A percentile compares a stretch with the other conserved stretches of the same genome.
phyloP scores from a whole-genome alignment of 2,113 vertebrate genomes.

The Tupaia chinensis region DNA sequence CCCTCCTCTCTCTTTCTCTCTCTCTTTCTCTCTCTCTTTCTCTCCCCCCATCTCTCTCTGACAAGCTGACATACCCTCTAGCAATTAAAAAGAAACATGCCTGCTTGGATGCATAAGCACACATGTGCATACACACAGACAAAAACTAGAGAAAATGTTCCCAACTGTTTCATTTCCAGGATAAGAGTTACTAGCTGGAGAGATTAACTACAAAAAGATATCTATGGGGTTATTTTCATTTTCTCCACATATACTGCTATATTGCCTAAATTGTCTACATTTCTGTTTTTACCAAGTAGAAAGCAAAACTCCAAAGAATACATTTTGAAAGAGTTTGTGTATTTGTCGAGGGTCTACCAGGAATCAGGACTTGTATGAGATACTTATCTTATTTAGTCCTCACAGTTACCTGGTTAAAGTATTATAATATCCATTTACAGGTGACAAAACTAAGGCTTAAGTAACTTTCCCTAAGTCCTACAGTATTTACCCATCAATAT shows the following conservation, averaged over 20 bases:
- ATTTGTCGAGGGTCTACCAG: neutral
- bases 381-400: neutral
- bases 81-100: too few species aligned
- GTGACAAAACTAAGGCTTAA: neutral
- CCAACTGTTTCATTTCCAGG: neutral
- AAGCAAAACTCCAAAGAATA: conserved; percentile 33
- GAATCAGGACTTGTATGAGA: neutral
- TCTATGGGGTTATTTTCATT: conserved; percentile 7
- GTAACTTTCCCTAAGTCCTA: neutral
- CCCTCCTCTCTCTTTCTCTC: too few species aligned
- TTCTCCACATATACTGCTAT: neutral
- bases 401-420: neutral
- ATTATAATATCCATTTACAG: neutral
- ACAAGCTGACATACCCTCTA: too few species aligned
- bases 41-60: too few species aligned
- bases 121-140: neutral
- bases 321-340: neutral
- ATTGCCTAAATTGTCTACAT: conserved; percentile 9
- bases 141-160: neutral
- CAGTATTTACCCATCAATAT: neutral
- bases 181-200: neutral
- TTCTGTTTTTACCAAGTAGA: conserved; percentile 27
- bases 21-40: too few species aligned
- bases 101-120: too few species aligned
- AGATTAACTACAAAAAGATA: neutral